phyloP scores from a whole-genome alignment of 2,797 vertebrate genomes.

The Eospalax fontanierii region DNA sequence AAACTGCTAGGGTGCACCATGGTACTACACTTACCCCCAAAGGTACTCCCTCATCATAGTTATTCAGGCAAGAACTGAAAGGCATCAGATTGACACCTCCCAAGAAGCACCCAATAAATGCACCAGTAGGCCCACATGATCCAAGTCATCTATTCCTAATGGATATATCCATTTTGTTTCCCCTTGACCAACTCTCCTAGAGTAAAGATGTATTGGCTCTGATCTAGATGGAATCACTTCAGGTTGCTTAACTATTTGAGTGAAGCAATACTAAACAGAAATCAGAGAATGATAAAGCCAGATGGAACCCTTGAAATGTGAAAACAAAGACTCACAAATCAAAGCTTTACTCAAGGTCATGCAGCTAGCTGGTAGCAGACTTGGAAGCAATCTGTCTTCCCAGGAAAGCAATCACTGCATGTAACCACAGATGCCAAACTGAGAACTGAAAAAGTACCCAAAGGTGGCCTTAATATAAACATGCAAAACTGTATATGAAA shows the following conservation, averaged over 20 bases:
- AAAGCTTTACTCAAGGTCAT: conserved; percentile 13
- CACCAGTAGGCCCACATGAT: not conserved
- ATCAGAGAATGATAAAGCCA: conserved; percentile 54
- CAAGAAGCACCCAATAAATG: not conserved
- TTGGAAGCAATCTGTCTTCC: conserved; percentile 15
- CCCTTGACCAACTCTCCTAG: not conserved
- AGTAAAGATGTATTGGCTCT: conserved; percentile 33
- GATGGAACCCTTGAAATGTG: not conserved
- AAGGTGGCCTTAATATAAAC: conserved; percentile 42
- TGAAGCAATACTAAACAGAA: conserved; percentile 27
- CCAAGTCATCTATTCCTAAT: conserved; percentile 16
- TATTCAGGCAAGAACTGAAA: conserved; percentile 53
- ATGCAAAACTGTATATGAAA: conserved; percentile 45
- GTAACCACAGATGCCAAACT: not conserved
- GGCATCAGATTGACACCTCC: not conserved
- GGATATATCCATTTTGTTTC: not conserved
- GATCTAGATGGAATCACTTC: conserved; percentile 56
- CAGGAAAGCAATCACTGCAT: conserved; percentile 28
- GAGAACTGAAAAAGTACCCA: conserved; percentile 43
- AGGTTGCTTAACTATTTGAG: conserved; percentile 33
- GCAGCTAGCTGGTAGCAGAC: not conserved
- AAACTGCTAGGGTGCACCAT: not conserved
- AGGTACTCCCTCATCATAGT: not conserved
- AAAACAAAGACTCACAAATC: conserved; percentile 46
- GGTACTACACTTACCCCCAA: conserved; percentile 2